phyloP scores from a whole-genome alignment of 35 echinoderm and acorn worm genomes.

The Holothuria glaberrima region DNA sequence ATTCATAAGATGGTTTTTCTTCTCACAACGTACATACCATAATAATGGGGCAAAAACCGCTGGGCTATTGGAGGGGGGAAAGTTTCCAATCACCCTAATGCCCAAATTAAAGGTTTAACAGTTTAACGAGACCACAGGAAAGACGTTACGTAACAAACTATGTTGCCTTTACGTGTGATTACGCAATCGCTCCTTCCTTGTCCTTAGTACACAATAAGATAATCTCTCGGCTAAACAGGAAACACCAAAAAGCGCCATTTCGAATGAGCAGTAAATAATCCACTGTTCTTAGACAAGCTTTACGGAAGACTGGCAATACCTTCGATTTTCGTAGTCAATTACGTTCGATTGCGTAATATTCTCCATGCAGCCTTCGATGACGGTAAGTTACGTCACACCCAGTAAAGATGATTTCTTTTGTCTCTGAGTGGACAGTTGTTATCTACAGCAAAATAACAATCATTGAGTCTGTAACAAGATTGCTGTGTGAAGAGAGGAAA shows the following conservation, averaged over 20 bases:
- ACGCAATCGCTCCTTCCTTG: conserved; percentile 27
- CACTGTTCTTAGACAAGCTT: background rate
- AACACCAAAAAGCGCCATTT: conserved; percentile 26
- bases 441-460: too few relatives aligned
- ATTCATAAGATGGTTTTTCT: too few relatives aligned
- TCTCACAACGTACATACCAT: too few relatives aligned
- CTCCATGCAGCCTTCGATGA: conserved; percentile 6
- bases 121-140: too few relatives aligned
- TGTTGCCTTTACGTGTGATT: conserved; percentile 24
- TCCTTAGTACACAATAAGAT: conserved; percentile 41
- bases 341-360: conserved; percentile 27
- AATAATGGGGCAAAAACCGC: too few relatives aligned
- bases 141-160: conserved; percentile 8
- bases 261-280: conserved; percentile 26
- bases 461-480: too few relatives aligned
- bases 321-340: conserved; percentile 39
- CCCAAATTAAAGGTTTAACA: too few relatives aligned
- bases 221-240: conserved; percentile 44
- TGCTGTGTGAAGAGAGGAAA: too few relatives aligned
- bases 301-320: background rate
- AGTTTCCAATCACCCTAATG: too few relatives aligned
- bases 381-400: background rate
- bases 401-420: too few relatives aligned
- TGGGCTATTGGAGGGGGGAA: too few relatives aligned
- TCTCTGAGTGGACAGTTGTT: too few relatives aligned